Evolutionary conservation across 2,888 invertebrate species (phyloP).

Genomic region (Alviniconcha strummeri): DNA sequence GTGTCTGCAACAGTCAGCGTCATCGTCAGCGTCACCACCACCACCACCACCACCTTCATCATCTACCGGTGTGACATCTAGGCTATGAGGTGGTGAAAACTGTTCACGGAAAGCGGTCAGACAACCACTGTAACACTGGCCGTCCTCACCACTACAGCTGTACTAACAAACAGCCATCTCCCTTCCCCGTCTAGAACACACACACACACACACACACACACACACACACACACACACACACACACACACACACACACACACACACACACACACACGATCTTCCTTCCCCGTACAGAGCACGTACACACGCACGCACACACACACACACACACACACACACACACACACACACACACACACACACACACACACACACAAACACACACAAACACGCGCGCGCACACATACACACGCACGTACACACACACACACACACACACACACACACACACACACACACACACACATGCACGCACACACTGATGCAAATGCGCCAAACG

Average conservation of each 20-base stretch:
- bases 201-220: no score
- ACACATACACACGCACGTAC: neutral
- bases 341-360: neutral
- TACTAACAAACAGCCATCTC: no score
- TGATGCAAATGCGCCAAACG: neutral
- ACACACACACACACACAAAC: constrained; percentile 13
- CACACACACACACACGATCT: constrained; percentile 7
- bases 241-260: constrained; percentile 23
- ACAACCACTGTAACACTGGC: no score
- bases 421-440: constrained; percentile 19
- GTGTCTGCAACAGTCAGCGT: constrained; percentile 54
- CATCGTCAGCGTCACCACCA: neutral
- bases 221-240: constrained; percentile 15
- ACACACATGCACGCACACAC: neutral
- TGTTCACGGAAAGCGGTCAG: no score
- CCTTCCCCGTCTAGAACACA: no score
- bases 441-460: constrained; percentile 11
- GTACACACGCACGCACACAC: constrained; percentile 7
- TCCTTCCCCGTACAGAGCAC: no score
- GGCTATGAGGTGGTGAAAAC: no score
- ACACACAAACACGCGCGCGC: neutral
- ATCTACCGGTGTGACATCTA: neutral
- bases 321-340: constrained; percentile 1
- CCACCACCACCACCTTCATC: constrained; percentile 10
- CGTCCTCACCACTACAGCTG: no score